phyloP scores from a whole-genome alignment of 2,113 vertebrate genomes.

The Heterocephalus glaber region DNA sequence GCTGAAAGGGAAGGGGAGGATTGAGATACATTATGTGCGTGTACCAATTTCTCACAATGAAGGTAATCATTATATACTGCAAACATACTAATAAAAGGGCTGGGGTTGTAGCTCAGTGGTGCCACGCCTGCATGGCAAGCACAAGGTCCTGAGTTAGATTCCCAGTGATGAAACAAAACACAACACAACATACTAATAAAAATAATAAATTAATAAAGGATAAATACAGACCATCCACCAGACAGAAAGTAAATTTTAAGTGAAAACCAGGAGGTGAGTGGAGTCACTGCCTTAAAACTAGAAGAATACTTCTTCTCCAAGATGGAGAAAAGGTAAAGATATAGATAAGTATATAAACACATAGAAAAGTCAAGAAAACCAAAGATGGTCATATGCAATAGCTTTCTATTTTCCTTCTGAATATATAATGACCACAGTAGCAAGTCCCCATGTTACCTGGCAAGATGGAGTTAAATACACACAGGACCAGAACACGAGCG shows the following conservation, averaged over 20 bases:
- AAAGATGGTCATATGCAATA: not conserved
- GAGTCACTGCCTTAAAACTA: not conserved
- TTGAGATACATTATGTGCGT: too few species aligned
- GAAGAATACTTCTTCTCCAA: not conserved
- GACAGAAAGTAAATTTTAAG: not conserved
- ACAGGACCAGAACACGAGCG: slow-evolving; percentile 92
- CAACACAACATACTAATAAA: too few species aligned
- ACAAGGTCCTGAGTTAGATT: too few species aligned
- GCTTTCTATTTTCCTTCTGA: slow-evolving; percentile 1
- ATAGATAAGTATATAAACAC: not conserved
- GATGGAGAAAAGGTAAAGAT: not conserved
- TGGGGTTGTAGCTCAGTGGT: too few species aligned
- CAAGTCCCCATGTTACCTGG: slow-evolving; percentile 87
- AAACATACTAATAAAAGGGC: not conserved
- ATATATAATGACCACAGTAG: not conserved
- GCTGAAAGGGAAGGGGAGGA: not conserved
- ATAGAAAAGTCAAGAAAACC: slow-evolving; percentile 1
- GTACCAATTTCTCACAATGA: not conserved
- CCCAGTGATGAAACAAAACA: too few species aligned
- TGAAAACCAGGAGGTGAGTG: not conserved
- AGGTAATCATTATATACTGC: not conserved
- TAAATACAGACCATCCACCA: not conserved
- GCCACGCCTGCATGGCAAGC: too few species aligned
- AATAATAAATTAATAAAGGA: not conserved
- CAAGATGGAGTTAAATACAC: slow-evolving; percentile 96